Evolutionary conservation across 1,140 invertebrate species (phyloP), one percentile per base, ranked within the genome.

Genomic region (Sycobia sp.): DNA sequence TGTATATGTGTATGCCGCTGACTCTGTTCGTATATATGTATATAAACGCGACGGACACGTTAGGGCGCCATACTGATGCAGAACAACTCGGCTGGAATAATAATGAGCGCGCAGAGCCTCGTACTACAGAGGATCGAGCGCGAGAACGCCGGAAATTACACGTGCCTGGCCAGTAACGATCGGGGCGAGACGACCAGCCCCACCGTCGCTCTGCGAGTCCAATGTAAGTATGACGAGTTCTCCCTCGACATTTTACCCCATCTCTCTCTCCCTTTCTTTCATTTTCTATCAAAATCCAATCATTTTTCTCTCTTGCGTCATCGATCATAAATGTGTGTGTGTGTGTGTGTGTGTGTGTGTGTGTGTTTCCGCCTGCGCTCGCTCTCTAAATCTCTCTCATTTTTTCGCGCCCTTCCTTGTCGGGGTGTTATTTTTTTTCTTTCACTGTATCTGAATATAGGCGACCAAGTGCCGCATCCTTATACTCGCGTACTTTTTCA

Each of bases 31-130:
- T 44, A 20, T 22, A 20, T 11, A 44, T 11, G 20, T 5, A 41
- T 18, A 20, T 3, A 46, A 20, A 22, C 5, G 7, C n/a, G 43
- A 8, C 16, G 43, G 7, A 10, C 10, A n/a, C n/a, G n/a, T 20
- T 34, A 94, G 92, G 90, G 90, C n/a, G 84, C 86, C 46, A 77
- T 87, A 59, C 86, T 95, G 54, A 86, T 87, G 57, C 91, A 94
- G 80, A 94, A 93, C 76, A 85, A 91, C 72, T 90, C 90, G n/a
- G 87, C 87, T 11, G 91, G 92, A 43, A 85, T 95, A 55, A 92
- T 95, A 70, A 90, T 94, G 73, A 94, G 91, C 71, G 92, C 92
- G 18, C 89, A 92, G 73, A 94, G 91, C 67, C 82, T 95, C 64
- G 92, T 94, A 4, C 84, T 95, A 36, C 92, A 94, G 79, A 89